Conservation (phyloP, 2,888 invertebrate genomes). For the Acleris cristana region DNA sequence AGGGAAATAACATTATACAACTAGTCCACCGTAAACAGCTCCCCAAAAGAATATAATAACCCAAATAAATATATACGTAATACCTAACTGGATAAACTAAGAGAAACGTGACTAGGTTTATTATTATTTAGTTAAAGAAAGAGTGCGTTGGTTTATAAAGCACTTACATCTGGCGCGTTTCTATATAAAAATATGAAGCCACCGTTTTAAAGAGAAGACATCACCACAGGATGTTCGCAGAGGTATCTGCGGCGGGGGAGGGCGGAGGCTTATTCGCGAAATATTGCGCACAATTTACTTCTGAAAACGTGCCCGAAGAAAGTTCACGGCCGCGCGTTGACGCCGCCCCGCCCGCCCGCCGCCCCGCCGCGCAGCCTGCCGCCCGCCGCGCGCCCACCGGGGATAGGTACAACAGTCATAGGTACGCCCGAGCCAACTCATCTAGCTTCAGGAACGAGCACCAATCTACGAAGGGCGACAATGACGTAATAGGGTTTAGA, state of each 20-base stretch:
- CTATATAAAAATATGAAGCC: too few species aligned
- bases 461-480: too few species aligned
- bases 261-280: conserved; percentile 69
- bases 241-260: conserved; percentile 49
- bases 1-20: conserved; percentile 33
- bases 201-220: conserved; percentile 5
- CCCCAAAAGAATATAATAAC: conserved; percentile 11
- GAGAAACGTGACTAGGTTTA: too few species aligned
- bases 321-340: conserved; percentile 85
- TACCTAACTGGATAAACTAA: background rate
- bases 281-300: conserved; percentile 80
- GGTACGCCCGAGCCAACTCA: background rate
- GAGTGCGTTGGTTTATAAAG: too few species aligned
- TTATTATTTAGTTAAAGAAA: too few species aligned
- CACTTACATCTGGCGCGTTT: too few species aligned
- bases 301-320: conserved; percentile 84
- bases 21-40: conserved; percentile 22
- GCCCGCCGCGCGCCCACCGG: conserved; percentile 48
- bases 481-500: too few species aligned
- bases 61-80: conserved; percentile 6
- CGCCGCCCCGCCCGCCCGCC: conserved; percentile 54
- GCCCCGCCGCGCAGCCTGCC: conserved; percentile 53
- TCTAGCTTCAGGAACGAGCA: conserved; percentile 22
- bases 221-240: conserved; percentile 18
- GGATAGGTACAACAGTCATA: conserved; percentile 24